These are phyloP conservation scores for Buteo buteo DNA, from an alignment of 2,113 vertebrate species.

Conservation along the genomic window DNA sequence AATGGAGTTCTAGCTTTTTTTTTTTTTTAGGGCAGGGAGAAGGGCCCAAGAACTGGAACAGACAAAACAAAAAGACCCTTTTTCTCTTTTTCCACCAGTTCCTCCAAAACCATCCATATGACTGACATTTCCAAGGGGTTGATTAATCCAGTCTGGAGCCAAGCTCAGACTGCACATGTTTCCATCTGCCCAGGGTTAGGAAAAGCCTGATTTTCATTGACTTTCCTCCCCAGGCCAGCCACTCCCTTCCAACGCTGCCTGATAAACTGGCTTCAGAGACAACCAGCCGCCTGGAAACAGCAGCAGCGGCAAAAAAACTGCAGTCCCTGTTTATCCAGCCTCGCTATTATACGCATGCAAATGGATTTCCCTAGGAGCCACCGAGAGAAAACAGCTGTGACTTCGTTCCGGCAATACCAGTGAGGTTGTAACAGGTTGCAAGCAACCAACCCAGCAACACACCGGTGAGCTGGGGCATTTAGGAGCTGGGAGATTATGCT, in stretches of 20 bases:
- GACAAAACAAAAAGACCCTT: constrained; percentile 2
- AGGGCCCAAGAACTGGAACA: background rate
- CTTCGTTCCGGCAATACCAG: background rate
- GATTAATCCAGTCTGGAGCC: constrained; percentile 14
- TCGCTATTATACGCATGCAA: background rate
- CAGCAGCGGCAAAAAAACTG: background rate
- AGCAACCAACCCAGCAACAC: background rate
- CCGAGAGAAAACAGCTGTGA: background rate
- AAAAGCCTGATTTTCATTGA: constrained; percentile 36
- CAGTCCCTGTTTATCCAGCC: background rate
- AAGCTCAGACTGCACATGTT: background rate
- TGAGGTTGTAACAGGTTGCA: background rate
- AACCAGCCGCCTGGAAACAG: background rate
- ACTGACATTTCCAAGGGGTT: background rate
- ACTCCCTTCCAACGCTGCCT: constrained; percentile 48
- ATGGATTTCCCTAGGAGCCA: background rate
- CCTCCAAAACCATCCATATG: background rate
- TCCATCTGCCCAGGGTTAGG: constrained; percentile 38
- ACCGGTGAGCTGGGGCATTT: background rate
- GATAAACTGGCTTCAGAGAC: constrained; percentile 63
- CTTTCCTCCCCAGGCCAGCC: constrained; percentile 34
- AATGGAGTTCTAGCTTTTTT: background rate
- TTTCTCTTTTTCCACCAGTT: constrained; percentile 4
- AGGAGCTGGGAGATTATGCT: background rate
- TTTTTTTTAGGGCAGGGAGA: background rate